Base-by-base conservation (phyloP, 2,888 invertebrate species). In the Ophioninae sp. region DNA sequence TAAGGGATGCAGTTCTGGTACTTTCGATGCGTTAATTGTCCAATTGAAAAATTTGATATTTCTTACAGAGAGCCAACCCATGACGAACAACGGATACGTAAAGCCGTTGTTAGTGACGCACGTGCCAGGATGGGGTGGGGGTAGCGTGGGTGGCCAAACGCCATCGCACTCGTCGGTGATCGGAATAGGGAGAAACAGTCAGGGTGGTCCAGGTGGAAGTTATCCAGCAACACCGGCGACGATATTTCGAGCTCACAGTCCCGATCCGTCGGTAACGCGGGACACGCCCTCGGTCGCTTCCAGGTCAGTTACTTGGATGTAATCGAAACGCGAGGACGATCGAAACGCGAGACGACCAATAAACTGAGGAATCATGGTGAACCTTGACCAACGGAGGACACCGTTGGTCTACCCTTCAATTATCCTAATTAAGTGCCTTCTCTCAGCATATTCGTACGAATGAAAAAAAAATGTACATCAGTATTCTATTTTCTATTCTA, bases 41-140 rank as follows among this genome's bases (percentile, higher is more conserved):
- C 13, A 5, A 51, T 51, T 51, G 30, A 8, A 59, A 61, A 61
- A 22, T 41, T 13, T 61, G 7, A 41, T 39, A 20, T 74, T 74
- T 23, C 23, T 89, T 88, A 8, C 88, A 95, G 95, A 94, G 87
- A 94, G 92, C 88, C 94, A 94, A 87, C 93, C 94, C 65, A 94
- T 95, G 87, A 94, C 95, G 0, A 95, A 94, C 90, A 97, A 97
- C 93, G 98, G 98, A 0, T 98, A 98, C 93, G 97, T 98, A 83
- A 96, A 96, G 91, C 97, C 97, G 37, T 94, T 96, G 74, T 94
- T 98, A 88, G 96, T 97, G 87, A 97, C 97, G 0, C 97, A 97
- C 82, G 96, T 98, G 65, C 97, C 97, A 58, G 96, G 96, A 85
- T 95, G 94, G 93, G 94, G 94, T 85, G 93, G 93, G 41, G 93